phyloP scores from a whole-genome alignment of 2,888 invertebrate species.

The Hirtodrosophila histrioides region DNA sequence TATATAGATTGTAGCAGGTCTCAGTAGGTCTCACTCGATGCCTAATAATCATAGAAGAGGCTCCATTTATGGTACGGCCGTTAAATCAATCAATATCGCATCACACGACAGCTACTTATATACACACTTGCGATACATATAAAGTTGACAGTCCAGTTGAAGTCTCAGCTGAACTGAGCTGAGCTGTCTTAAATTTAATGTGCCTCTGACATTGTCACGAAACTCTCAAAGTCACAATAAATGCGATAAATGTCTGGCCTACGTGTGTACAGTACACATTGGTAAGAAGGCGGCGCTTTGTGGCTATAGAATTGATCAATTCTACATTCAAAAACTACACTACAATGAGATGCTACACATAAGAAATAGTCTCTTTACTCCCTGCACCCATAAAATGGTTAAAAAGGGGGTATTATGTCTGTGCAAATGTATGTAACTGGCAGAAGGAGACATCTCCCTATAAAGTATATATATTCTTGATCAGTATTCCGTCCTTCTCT shows the following conservation, averaged over 20 bases:
- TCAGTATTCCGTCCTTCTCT: too few relatives aligned
- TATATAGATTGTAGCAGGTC: constrained; percentile 13
- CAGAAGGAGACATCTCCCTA: too few relatives aligned
- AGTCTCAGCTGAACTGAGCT: constrained; percentile 1
- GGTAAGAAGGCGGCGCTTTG: too few relatives aligned
- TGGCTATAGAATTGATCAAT: too few relatives aligned
- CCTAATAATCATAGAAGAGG: constrained; percentile 30
- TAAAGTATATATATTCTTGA: too few relatives aligned
- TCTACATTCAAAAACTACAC: too few relatives aligned
- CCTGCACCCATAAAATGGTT: too few relatives aligned
- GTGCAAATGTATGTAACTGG: too few relatives aligned
- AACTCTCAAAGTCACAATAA: constrained; percentile 47
- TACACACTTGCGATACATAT: background rate
- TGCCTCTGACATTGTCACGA: constrained; percentile 45
- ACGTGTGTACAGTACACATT: too few relatives aligned
- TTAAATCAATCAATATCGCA: constrained; percentile 55
- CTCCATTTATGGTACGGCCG: constrained; percentile 55
- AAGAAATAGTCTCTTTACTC: too few relatives aligned
- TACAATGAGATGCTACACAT: too few relatives aligned
- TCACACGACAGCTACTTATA: constrained; percentile 4
- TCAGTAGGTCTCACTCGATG: constrained; percentile 19
- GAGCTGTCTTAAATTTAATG: constrained; percentile 26
- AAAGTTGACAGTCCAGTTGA: constrained; percentile 4
- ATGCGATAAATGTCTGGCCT: constrained; percentile 7
- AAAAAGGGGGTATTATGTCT: too few relatives aligned